Evolutionary conservation across 2,113 vertebrate genomes (phyloP).

Genomic region (Callocephalon fimbriatum): DNA sequence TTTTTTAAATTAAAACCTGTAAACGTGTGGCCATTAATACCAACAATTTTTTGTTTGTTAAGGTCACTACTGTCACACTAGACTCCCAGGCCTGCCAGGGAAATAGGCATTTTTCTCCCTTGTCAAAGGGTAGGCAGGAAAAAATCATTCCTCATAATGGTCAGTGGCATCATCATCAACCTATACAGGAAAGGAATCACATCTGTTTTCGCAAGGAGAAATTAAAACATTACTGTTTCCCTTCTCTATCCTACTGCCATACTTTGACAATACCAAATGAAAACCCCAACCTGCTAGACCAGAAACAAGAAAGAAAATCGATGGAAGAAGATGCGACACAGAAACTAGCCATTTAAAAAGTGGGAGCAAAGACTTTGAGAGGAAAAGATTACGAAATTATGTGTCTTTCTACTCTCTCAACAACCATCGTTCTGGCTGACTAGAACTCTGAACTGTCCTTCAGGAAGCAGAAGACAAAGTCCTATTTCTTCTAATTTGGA

Average conservation of each 20-base stretch:
- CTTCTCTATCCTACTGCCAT: not conserved
- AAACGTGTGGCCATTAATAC: not conserved
- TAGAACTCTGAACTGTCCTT: not conserved
- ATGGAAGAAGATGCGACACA: not conserved
- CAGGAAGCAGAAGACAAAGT: not conserved
- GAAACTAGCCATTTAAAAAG: not conserved
- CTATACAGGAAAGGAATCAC: not conserved
- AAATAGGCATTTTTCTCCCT: not conserved
- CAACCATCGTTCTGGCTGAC: not conserved
- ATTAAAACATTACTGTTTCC: not conserved
- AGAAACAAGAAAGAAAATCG: not conserved
- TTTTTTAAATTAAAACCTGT: not conserved
- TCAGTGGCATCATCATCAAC: not conserved
- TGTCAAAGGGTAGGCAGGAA: not conserved
- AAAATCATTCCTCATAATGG: not conserved
- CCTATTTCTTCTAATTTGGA: not conserved
- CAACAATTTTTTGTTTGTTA: not conserved
- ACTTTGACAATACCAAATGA: not conserved
- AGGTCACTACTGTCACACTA: not conserved
- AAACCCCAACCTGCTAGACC: not conserved
- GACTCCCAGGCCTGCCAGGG: not conserved
- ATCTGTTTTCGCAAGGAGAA: not conserved
- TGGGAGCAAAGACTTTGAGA: not conserved
- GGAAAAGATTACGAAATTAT: not conserved
- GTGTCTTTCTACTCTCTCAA: not conserved